Base-by-base conservation (phyloP, 2,888 invertebrate species). In the Leptinotarsa peninsularis region DNA sequence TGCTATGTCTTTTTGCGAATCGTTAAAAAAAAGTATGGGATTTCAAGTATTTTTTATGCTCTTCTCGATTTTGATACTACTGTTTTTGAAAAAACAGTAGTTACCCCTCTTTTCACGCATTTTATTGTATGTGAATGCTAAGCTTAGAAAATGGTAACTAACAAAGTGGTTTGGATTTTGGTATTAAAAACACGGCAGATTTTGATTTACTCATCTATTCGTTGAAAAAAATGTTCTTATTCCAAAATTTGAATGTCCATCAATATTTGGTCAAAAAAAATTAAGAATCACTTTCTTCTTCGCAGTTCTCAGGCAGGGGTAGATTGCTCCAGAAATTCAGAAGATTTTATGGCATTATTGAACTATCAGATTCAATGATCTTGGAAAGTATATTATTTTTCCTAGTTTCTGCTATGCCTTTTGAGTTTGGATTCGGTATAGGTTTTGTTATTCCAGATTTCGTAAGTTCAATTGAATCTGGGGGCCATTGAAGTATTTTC, bases 21-120 rank as follows among this genome's bases (percentile, higher is more conserved):
- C 33, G 18, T 72, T 5, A 49, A 50, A 27, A 69, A 72, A 66
- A 23, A 67, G 7, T 33, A 63, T 50, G 56, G 66, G 18, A 49
- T 49, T 50, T 70, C 49, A 69, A 15, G 50, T 17, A 50, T 50
- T 33, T 33, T 33, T 33, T 52, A 52, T 52, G 17, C 17, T 52
- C 50, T 52, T 14, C 50, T 52, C 50, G 50, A 52, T 52, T 52
- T 52, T 52, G 27, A 27, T 27, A 27, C 27, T 27, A n/a, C n/a
- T 21, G 21, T 21, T 21, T 21, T 21, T 52, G 33, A 10, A 33
- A 33, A 52, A 52, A 52, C 50, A 14, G 50, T 17, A 52, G 50
- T 52, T 52, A 5, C 50, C 17, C 50, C 17, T 52, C 50, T 52
- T 52, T 52, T 52, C 17, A 52, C 17, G 50, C 17, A 50, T 50